Evolutionary conservation across 2,888 invertebrate genomes (phyloP), one percentile per base, ranked within the genome.

Genomic region (Slavum lentiscoides): DNA sequence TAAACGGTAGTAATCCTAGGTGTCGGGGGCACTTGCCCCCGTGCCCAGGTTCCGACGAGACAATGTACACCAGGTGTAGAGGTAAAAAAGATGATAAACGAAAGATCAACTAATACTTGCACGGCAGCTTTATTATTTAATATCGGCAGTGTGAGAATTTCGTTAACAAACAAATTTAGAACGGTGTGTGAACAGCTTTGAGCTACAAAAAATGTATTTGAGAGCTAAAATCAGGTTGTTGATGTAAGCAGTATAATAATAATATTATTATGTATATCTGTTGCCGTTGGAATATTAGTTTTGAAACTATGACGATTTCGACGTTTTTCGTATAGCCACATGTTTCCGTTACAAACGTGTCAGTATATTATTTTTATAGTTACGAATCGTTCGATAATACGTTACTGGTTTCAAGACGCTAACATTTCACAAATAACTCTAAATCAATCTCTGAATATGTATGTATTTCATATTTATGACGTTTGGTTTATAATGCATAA

Each of bases 21-120:
- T 86, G 87, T 84, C 86, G 88, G 85, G 87, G 87, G 83, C 87
- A 87, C 70, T 86, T 87, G 70, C 90, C 91, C 85, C 88, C 91
- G 84, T 89, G 88, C 82, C 88, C 88, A 83, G 92, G 90, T 84
- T 91, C 91, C 85, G 91, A 90, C 84, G 91, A 91, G 86, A 91
- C 91, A 84, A 88, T 90, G 85, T 91, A 91, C 84, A 84, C 90
- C 90, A 84, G 85, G 83, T 83, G 83, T 83, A 77, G 83, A 82
- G 83, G 83, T 83, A 83, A 83, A 80, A 77, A 72, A 69, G 77
- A 69, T 62, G 69, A 77, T 37, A 61, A 80, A 70, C 59, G 80
- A 70, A 80, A 37, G 11, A 58, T 62, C 70, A 72, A 80, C 61
- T 64, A 55, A 13, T 13, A 49, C 11, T 70, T 80, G 80, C 80